Evolutionary conservation across 2,113 vertebrate species (phyloP).

Genomic region (Podarcis raffonei): DNA sequence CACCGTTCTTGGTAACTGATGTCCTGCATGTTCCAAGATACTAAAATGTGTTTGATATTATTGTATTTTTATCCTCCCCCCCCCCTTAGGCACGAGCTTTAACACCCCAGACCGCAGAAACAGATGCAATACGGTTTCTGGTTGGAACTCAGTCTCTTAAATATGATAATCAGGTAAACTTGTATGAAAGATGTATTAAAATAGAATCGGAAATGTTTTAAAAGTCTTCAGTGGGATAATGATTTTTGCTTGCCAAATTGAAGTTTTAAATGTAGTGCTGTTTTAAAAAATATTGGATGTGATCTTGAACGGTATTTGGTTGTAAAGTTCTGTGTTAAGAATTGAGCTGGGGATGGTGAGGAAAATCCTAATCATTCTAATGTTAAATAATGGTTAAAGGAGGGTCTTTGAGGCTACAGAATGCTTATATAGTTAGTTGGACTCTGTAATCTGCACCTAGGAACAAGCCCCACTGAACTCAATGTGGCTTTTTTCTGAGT

Average conservation of each 20-base stretch:
- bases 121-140: constrained; percentile 95
- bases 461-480: background rate
- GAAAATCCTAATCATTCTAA: background rate
- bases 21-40: background rate
- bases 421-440: background rate
- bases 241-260: background rate
- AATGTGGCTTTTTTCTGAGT: background rate
- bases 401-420: background rate
- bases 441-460: background rate
- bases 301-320: background rate
- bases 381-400: background rate
- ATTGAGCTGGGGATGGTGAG: background rate
- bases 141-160: constrained; percentile 98
- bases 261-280: constrained; percentile 1
- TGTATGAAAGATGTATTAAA: constrained; percentile 50
- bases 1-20: background rate
- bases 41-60: constrained; percentile 13
- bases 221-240: constrained; percentile 1
- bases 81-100: constrained; percentile 89
- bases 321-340: background rate
- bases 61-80: constrained; percentile 45
- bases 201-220: constrained; percentile 18
- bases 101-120: constrained; percentile 95
- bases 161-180: constrained; percentile 96
- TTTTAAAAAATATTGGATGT: background rate